Evolutionary conservation across 2,797 vertebrate species (phyloP), one percentile per base, ranked within the genome.

Genomic region (Otolemur crassicaudatus): DNA sequence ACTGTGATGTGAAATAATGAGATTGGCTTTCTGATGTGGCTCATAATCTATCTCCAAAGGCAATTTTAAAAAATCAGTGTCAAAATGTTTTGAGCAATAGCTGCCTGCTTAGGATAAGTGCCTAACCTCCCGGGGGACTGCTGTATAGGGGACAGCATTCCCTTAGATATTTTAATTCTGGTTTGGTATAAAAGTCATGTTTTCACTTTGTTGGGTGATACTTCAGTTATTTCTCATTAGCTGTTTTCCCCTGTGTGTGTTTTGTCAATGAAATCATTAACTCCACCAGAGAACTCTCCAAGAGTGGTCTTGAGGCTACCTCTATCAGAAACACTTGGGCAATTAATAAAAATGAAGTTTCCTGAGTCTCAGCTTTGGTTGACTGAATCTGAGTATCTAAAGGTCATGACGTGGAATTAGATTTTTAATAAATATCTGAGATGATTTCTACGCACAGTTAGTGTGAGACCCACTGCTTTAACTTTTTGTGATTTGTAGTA

Each of bases 1-100:
- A 97, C 95, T 93, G 94, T 80, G 95, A 93, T 81, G 76, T 94
- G 94, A 91, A 96, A 81, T 94, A 93, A 96, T 91, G 90, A 96
- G 96, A 91, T 61, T 95, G 93, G 76, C 49, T 96, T 95, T 97
- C 58, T 67, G 94, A 95, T 85, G 80, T 79, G 89, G 69, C 46
- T 95, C 87, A 61, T 95, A 82, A 95, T 92, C 91, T 19, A 79
- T 70, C 80, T 89, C 94, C 73, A 91, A 96, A 96, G 94, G 82
- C 83, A 96, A 87, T 95, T 93, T 61, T 0, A 14, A 93, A 91
- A 95, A 92, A 84, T 73, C 93, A 87, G 79, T 67, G 80, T 90
- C 92, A 70, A 46, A 85, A 89, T 79, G 75, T 84, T 84, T 72
- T 91, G 88, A 95, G 63, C 25, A 63, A 79, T 77, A 40, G 76